Evolutionary conservation across 2,113 vertebrate genomes (phyloP).

Genomic region (Hoplias malabaricus): DNA sequence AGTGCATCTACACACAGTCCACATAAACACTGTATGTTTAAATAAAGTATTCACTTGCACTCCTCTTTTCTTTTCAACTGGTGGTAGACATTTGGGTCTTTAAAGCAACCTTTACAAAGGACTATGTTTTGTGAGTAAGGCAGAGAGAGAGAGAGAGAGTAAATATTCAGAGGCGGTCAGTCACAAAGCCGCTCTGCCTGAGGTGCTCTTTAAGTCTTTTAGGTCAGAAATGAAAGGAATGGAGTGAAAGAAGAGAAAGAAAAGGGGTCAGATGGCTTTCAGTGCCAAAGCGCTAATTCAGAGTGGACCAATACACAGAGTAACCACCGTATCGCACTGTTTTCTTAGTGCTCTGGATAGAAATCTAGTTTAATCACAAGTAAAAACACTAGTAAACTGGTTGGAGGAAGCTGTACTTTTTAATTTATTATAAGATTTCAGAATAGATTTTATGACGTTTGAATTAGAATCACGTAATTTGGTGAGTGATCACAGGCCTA

Average conservation of each 20-base stretch:
- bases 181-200: conserved; percentile 64
- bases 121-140: conserved; percentile 59
- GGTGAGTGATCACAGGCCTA: too few relatives aligned
- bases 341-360: neutral
- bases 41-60: conserved; percentile 52
- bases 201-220: conserved; percentile 71
- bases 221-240: conserved; percentile 63
- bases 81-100: conserved; percentile 54
- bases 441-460: too few relatives aligned
- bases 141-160: conserved; percentile 44
- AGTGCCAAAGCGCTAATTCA: neutral
- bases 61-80: conserved; percentile 51
- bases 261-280: conserved; percentile 61
- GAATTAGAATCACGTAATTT: too few relatives aligned
- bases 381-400: too few relatives aligned
- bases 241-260: conserved; percentile 50
- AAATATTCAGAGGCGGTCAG: conserved; percentile 63
- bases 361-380: neutral
- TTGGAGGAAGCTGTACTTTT: too few relatives aligned
- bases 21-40: conserved; percentile 39
- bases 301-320: neutral
- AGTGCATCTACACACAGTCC: too few relatives aligned
- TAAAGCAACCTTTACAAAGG: conserved; percentile 59
- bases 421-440: too few relatives aligned
- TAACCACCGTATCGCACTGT: too few relatives aligned